A percentile compares a stretch with the other conserved stretches of the same genome.
These are phyloP conservation scores for Hippocampus kuda DNA, from an alignment of 2,797 vertebrate species.

Conservation along the genomic window DNA sequence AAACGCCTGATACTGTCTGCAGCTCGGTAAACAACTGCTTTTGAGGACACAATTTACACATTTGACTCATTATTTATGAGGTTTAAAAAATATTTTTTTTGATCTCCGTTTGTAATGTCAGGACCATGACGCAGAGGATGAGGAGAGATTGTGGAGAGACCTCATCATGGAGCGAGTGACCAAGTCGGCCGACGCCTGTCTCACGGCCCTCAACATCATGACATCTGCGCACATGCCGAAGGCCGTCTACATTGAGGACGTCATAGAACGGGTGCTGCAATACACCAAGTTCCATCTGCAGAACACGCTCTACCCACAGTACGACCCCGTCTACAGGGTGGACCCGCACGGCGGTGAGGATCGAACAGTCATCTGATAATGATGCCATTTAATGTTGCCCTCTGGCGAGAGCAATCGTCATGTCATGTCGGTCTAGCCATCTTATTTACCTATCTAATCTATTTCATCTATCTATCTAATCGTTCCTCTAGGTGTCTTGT, in stretches of 20 bases:
- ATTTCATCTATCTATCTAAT: neutral
- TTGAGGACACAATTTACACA: neutral
- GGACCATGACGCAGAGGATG: slow-evolving; percentile 94
- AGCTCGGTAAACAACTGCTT: neutral
- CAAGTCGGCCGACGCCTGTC: slow-evolving; percentile 94
- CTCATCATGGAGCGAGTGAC: slow-evolving; percentile 98
- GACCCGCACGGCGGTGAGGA: slow-evolving; percentile 86
- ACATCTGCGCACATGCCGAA: slow-evolving; percentile 96
- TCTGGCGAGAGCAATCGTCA: neutral
- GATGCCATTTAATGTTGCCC: neutral
- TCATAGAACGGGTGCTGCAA: slow-evolving; percentile 93
- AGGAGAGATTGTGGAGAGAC: slow-evolving; percentile 94
- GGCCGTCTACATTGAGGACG: slow-evolving; percentile 97
- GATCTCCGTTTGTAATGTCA: slow-evolving; percentile 37
- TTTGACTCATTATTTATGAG: slow-evolving; percentile 1
- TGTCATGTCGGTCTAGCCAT: too few relatives aligned
- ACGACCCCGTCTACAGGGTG: slow-evolving; percentile 93
- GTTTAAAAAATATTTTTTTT: neutral
- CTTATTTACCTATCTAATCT: neutral
- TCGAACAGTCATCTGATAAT: neutral
- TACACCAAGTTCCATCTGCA: slow-evolving; percentile 97
- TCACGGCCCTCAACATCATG: slow-evolving; percentile 96
- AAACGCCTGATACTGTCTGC: neutral
- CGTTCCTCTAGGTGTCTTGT: slow-evolving; percentile 71
- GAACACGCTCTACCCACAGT: slow-evolving; percentile 94